These are phyloP conservation scores for Rosalia funebris DNA, from an alignment of 2,888 invertebrate genomes.

Conservation along the genomic window DNA sequence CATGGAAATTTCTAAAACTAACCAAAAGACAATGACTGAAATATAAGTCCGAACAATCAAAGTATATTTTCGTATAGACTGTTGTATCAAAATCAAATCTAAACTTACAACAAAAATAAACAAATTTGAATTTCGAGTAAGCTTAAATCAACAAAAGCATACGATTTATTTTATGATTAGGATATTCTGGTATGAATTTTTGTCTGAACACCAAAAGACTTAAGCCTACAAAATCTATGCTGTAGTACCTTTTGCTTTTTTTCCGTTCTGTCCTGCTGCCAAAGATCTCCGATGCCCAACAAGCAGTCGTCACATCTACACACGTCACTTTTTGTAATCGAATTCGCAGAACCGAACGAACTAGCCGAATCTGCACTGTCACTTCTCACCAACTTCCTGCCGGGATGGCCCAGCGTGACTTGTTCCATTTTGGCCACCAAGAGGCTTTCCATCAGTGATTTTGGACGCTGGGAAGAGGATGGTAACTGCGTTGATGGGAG, in stretches of 20 bases:
- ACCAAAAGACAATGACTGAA: too few relatives aligned
- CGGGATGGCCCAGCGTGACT: conserved; percentile 64
- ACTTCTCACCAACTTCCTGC: conserved; percentile 71
- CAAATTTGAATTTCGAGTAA: too few relatives aligned
- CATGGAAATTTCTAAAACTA: too few relatives aligned
- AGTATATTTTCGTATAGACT: too few relatives aligned
- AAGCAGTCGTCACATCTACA: conserved; percentile 87
- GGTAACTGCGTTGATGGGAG: conserved; percentile 26
- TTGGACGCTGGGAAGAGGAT: conserved; percentile 67
- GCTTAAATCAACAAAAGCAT: too few relatives aligned
- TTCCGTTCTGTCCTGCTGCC: conserved; percentile 65
- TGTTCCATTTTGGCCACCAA: conserved; percentile 86
- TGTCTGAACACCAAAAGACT: too few relatives aligned
- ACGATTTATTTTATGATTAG: too few relatives aligned
- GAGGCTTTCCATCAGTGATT: conserved; percentile 83
- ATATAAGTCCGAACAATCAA: too few relatives aligned
- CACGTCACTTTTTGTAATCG: conserved; percentile 74
- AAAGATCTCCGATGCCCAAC: conserved; percentile 82
- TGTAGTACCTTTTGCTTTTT: conserved; percentile 68
- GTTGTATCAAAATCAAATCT: too few relatives aligned
- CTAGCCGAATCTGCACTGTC: conserved; percentile 83
- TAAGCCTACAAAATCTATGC: too few relatives aligned
- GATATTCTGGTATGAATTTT: too few relatives aligned
- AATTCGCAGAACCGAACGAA: conserved; percentile 76
- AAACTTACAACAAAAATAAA: too few relatives aligned